phyloP scores from a whole-genome alignment of 2,888 invertebrate species.

The Gastrophysa polygoni region DNA sequence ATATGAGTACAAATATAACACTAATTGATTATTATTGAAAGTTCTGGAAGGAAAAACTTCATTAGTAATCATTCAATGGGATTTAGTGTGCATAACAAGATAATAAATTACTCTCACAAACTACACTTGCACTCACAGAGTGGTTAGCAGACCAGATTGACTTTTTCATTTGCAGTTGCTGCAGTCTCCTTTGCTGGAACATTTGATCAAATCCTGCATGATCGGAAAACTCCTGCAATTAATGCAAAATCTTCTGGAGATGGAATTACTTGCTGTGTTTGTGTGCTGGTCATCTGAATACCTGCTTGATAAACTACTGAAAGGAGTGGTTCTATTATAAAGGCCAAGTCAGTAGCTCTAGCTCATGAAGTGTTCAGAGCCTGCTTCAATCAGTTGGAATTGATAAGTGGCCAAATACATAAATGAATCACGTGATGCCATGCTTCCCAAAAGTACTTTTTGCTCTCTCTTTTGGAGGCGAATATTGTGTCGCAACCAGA shows the following conservation, averaged over 20 bases:
- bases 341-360: not conserved
- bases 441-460: not conserved
- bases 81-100: conserved; percentile 8
- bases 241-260: not conserved
- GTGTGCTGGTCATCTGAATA: conserved; percentile 7
- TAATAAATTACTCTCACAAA: conserved; percentile 6
- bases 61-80: conserved; percentile 4
- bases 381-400: not conserved
- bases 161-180: conserved; percentile 3
- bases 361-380: not conserved
- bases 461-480: not conserved
- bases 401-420: not conserved
- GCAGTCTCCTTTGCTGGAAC: conserved; percentile 10
- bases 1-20: not conserved
- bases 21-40: too few species aligned
- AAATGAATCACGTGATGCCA: conserved; percentile 1
- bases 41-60: not conserved
- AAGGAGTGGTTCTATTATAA: conserved; percentile 7
- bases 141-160: not conserved
- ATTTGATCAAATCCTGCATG: conserved; percentile 6
- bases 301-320: conserved; percentile 9
- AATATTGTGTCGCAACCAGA: conserved; percentile 1
- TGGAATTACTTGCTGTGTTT: conserved; percentile 7
- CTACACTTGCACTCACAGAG: not conserved
- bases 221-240: conserved; percentile 6